Conservation (phyloP, 2,113 vertebrate genomes). For the Tapirus terrestris region DNA sequence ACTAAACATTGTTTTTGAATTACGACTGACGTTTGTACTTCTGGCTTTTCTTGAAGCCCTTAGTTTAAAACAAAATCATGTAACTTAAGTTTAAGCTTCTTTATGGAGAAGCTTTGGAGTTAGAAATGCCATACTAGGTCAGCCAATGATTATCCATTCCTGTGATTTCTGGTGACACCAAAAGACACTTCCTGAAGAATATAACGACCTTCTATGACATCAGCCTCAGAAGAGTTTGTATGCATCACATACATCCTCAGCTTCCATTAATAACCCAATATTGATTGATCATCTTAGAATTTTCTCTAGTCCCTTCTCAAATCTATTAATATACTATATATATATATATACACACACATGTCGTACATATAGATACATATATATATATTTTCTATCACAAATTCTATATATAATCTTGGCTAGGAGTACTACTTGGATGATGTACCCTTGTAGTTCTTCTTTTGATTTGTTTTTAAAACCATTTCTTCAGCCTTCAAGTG, state of each 20-base stretch:
- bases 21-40: not conserved
- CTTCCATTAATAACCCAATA: constrained; percentile 17
- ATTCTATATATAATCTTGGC: not conserved
- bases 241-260: not conserved
- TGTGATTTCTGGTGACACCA: not conserved
- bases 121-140: not conserved
- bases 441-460: not conserved
- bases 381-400: not conserved
- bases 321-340: not conserved
- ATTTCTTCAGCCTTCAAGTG: not conserved
- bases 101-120: not conserved
- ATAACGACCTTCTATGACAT: not conserved
- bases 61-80: not conserved
- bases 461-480: not conserved
- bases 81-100: not conserved
- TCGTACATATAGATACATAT: not conserved
- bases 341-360: not conserved
- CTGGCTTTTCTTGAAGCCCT: not conserved
- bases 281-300: not conserved
- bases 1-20: not conserved
- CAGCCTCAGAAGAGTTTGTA: not conserved
- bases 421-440: not conserved
- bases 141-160: not conserved
- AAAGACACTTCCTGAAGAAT: not conserved
- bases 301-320: not conserved